Evolutionary conservation across 1,140 invertebrate genomes (phyloP).

Genomic region (Anadara kagoshimensis): DNA sequence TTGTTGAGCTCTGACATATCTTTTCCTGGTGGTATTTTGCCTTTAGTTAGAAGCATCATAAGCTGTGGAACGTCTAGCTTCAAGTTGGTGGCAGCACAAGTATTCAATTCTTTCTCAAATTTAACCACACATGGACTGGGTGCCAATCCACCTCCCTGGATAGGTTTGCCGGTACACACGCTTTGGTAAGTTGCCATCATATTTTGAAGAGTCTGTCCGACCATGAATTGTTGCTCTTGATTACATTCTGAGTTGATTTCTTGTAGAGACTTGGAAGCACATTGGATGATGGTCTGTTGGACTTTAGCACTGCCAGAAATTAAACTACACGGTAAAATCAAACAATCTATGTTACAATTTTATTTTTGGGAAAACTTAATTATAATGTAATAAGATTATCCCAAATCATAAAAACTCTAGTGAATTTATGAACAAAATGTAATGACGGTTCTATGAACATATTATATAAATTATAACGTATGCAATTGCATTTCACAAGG

Average conservation of each 20-base stretch:
- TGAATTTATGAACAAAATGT: no score
- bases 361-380: no score
- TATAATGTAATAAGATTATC: no score
- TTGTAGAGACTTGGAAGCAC: constrained; percentile 31
- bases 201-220: constrained; percentile 43
- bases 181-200: constrained; percentile 43
- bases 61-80: constrained; percentile 17
- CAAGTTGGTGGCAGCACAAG: constrained; percentile 26
- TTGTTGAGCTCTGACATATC: constrained; percentile 35
- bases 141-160: constrained; percentile 11
- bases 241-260: constrained; percentile 29
- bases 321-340: not conserved
- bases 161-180: constrained; percentile 34
- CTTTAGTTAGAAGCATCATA: constrained; percentile 39
- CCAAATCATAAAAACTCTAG: no score
- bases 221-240: constrained; percentile 41
- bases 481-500: no score
- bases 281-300: constrained; percentile 37
- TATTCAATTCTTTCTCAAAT: constrained; percentile 34
- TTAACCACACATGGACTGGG: constrained; percentile 31
- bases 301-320: not conserved
- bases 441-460: no score
- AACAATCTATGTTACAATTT: not conserved
- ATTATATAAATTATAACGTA: no score
- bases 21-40: constrained; percentile 33